Base-by-base conservation (phyloP, 2,888 invertebrate species). In the Cheilosia scutellata region DNA sequence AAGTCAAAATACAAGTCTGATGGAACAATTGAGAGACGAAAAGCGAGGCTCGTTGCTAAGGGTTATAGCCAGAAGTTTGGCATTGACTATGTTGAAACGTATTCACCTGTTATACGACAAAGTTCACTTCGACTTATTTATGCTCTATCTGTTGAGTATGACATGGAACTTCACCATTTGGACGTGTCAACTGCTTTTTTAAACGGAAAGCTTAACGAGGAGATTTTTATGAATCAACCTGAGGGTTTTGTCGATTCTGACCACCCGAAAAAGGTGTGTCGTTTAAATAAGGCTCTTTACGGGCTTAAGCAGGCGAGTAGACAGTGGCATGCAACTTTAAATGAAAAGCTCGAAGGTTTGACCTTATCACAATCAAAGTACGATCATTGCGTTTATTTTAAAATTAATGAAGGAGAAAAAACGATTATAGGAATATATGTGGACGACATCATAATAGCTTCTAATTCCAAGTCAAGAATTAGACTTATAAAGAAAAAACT, bases 11-110 rank as follows among this genome's bases (percentile, higher is more conserved):
- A 63, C 13, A 53, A 47, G 0, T n/a, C 55, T 2, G 68, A 82
- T 72, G 72, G 72, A n/a, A 57, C 57, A 9, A 58, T 74, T 33
- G 65, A 63, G 1, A 63, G 65, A 40, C 20, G 70, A 31, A 75
- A 82, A n/a, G 63, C 80, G 25, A 74, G 74, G 40, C 47, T 80
- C 7, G 80, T 74, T 2, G 62, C 80, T 13, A 63, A 72, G 31
- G 79, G 78, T 6, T 71, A 49, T 49, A 25, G 27, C 6, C 65
- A 66, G 11, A 55, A 51, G 9, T 53, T 31, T 53, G 63, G 63
- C 5, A 37, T 74, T 16, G 74, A 74, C 25, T 63, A 62, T 29
- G 27, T 65, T 31, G 60, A 55, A 31, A 68, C 60, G 2, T 62
- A 25, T 60, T 60, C 62, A 16, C 62, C 58, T 13, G 51, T 78